A percentile compares a stretch with the other conserved stretches of the same genome.
phyloP scores from a whole-genome alignment of 2,797 vertebrate species.

The Gila robusta region DNA sequence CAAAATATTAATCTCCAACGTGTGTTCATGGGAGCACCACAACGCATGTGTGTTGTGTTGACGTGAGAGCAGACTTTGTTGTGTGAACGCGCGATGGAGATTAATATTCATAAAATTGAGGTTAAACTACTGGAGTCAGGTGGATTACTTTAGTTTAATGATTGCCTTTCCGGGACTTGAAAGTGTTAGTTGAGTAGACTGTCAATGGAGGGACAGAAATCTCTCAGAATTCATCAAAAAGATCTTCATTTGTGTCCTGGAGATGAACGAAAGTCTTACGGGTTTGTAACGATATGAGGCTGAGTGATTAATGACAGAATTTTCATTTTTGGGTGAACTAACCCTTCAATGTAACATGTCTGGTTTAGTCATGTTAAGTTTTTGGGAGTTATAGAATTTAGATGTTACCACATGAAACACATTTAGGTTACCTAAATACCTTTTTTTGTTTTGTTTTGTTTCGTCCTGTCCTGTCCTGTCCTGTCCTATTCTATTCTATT shows the following conservation, averaged over 20 bases:
- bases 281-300: background rate
- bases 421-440: too few species aligned
- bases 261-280: background rate
- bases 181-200: background rate
- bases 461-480: too few species aligned
- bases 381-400: background rate
- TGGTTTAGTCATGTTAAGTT: background rate
- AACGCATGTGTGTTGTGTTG: too few species aligned
- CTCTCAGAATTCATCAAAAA: too few species aligned
- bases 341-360: background rate
- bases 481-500: too few species aligned
- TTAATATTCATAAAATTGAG: background rate
- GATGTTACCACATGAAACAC: background rate
- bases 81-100: background rate
- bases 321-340: background rate
- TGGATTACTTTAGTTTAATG: background rate
- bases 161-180: background rate
- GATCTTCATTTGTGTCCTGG: too few species aligned
- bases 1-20: too few species aligned
- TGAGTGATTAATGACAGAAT: too few species aligned
- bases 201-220: background rate
- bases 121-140: background rate
- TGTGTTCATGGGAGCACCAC: too few species aligned
- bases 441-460: too few species aligned
- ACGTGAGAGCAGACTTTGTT: too few species aligned